A percentile compares a stretch with the other conserved stretches of the same genome.
phyloP scores from a whole-genome alignment of 1,140 invertebrate genomes.

The Polyergus mexicanus region DNA sequence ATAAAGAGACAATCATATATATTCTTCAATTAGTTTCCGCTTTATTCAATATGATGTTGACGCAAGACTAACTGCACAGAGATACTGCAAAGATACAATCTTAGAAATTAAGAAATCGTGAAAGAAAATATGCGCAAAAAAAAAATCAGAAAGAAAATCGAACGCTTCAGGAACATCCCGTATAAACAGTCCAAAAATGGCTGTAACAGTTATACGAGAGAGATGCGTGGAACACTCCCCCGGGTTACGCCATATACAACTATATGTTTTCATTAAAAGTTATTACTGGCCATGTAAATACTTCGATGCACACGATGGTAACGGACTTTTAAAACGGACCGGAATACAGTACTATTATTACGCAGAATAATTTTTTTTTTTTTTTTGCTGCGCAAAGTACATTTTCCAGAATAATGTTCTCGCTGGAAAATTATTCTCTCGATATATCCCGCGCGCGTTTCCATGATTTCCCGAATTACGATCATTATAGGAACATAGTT shows the following conservation, averaged over 20 bases:
- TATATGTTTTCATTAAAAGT: constrained; percentile 77
- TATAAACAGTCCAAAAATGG: constrained; percentile 30
- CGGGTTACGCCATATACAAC: constrained; percentile 5
- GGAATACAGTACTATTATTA: constrained; percentile 57
- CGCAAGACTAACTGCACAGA: not conserved
- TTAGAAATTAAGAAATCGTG: not conserved
- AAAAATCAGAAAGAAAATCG: constrained; percentile 10
- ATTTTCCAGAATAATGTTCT: constrained; percentile 47
- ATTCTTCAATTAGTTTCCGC: not conserved
- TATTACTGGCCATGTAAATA: constrained; percentile 72
- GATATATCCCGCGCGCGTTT: constrained; percentile 29
- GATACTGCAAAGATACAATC: not conserved
- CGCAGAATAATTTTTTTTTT: constrained; percentile 56
- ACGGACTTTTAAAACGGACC: constrained; percentile 72
- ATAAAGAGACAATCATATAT: not conserved
- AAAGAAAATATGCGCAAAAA: constrained; percentile 17
- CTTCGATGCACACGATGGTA: constrained; percentile 66
- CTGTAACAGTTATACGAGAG: constrained; percentile 47
- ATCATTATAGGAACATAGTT: constrained; percentile 44
- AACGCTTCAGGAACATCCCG: constrained; percentile 28
- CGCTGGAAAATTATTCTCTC: constrained; percentile 49
- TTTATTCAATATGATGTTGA: not conserved
- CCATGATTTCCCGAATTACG: constrained; percentile 53
- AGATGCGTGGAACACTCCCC: constrained; percentile 41
- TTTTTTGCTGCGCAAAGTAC: constrained; percentile 25